A percentile compares a stretch with the other conserved stretches of the same genome.
Evolutionary conservation across 2,113 vertebrate genomes (phyloP).

Genomic region (Mormyrus lacerda): DNA sequence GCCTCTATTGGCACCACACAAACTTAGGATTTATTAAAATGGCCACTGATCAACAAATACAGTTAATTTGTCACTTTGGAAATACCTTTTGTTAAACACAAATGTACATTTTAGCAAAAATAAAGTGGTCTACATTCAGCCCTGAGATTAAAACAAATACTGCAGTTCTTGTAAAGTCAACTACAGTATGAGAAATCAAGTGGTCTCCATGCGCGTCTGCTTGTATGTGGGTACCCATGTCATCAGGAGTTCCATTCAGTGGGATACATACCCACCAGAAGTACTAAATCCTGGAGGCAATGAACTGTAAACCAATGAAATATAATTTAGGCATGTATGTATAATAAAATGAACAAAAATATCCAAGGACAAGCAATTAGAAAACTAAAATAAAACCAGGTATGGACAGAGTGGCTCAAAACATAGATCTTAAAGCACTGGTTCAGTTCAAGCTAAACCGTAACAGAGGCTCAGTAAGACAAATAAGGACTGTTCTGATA

Average conservation of each 20-base stretch:
- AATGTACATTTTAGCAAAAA: constrained; percentile 31
- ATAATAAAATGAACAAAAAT: constrained; percentile 14
- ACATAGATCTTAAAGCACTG: constrained; percentile 6
- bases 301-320: constrained; percentile 21
- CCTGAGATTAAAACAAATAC: constrained; percentile 57
- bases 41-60: neutral
- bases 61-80: constrained; percentile 22
- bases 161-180: constrained; percentile 36
- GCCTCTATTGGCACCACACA: neutral
- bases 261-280: constrained; percentile 9
- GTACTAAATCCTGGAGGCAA: constrained; percentile 24
- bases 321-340: constrained; percentile 20
- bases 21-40: neutral
- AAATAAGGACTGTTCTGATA: constrained; percentile 8
- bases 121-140: constrained; percentile 46
- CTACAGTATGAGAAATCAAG: constrained; percentile 22
- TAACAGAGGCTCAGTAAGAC: constrained; percentile 22
- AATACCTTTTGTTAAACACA: constrained; percentile 23
- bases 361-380: constrained; percentile 15
- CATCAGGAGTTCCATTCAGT: neutral
- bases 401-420: constrained; percentile 11
- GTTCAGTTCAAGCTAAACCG: neutral
- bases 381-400: constrained; percentile 1
- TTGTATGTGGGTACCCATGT: neutral
- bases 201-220: neutral